A percentile compares a stretch with the other conserved stretches of the same genome.
Evolutionary conservation across 2,113 vertebrate genomes (phyloP).

Genomic region (Rhineura floridana): DNA sequence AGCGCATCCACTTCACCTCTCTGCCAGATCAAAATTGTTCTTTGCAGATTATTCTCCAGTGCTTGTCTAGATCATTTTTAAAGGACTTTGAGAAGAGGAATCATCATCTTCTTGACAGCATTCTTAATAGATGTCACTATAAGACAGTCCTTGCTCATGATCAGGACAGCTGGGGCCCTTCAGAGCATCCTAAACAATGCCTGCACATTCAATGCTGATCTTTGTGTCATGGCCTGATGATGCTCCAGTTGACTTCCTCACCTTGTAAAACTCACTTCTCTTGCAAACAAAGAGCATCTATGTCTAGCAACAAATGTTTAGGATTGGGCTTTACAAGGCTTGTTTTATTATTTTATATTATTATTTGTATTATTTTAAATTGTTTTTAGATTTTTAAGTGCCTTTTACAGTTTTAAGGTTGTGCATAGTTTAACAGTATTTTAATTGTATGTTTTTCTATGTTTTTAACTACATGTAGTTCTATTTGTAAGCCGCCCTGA

Average conservation of each 20-base stretch:
- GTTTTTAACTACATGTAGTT: too few species aligned
- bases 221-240: not conserved
- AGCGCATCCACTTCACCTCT: conserved; percentile 2
- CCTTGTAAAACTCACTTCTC: not conserved
- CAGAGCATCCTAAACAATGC: not conserved
- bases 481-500: too few species aligned
- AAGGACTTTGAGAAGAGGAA: not conserved
- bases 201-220: not conserved
- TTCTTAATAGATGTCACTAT: not conserved
- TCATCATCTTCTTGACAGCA: conserved; percentile 25
- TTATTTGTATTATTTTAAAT: too few species aligned
- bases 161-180: not conserved
- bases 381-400: too few species aligned
- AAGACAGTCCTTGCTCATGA: not conserved
- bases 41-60: not conserved
- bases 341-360: too few species aligned
- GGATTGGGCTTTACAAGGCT: too few species aligned
- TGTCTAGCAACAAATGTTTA: not conserved
- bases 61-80: conserved; percentile 20
- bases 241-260: not conserved
- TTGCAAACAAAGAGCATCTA: not conserved
- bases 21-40: not conserved
- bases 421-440: too few species aligned
- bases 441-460: too few species aligned
- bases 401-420: too few species aligned